A percentile compares a stretch with the other conserved stretches of the same genome.
phyloP scores from a whole-genome alignment of 2,113 vertebrate genomes.

The Isichthys henryi region DNA sequence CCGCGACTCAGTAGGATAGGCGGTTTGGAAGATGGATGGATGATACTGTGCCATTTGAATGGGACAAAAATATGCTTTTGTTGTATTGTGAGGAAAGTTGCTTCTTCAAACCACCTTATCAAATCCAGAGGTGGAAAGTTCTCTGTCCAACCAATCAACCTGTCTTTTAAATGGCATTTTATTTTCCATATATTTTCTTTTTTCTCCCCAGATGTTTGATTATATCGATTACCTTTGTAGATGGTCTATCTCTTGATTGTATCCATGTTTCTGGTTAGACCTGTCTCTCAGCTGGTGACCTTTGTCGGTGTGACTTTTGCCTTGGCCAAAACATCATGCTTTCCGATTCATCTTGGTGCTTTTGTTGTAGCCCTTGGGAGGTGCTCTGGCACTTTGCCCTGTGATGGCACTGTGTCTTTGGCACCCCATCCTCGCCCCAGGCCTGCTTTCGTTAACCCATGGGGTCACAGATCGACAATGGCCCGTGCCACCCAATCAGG shows the following conservation, averaged over 20 bases:
- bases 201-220: neutral
- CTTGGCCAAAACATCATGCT: too few species aligned
- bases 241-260: neutral
- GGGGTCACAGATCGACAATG: neutral
- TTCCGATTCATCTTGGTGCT: neutral
- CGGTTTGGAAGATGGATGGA: neutral
- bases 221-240: neutral
- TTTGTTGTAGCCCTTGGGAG: neutral
- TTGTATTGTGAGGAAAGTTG: neutral
- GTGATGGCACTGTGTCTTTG: neutral
- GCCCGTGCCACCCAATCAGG: neutral
- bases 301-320: too few species aligned
- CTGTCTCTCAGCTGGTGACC: neutral
- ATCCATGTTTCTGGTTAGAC: neutral
- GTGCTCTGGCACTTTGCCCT: neutral
- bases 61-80: neutral
- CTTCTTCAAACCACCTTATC: neutral
- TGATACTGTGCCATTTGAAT: neutral
- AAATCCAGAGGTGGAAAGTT: neutral
- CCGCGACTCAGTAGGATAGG: too few species aligned
- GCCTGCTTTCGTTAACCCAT: neutral
- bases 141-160: neutral
- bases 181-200: neutral
- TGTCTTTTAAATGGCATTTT: too few species aligned
- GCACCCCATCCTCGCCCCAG: neutral